Percentiles rank a stretch among this genome's conserved stretches.
Evolutionary conservation across 2,113 vertebrate genomes (phyloP).

Genomic region (Sardina pilchardus): DNA sequence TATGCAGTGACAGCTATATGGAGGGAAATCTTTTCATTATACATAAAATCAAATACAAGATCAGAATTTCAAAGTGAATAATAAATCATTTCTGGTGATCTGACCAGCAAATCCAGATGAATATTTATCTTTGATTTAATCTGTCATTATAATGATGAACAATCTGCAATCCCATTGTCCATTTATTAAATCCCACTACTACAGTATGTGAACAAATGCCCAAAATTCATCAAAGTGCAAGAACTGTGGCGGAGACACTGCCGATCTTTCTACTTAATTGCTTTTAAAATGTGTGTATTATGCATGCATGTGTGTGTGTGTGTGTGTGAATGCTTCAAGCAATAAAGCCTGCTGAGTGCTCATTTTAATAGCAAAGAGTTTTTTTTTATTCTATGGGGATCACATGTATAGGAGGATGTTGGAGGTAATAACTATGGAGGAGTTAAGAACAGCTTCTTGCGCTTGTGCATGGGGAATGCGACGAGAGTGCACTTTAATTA

Average conservation of each 20-base stretch:
- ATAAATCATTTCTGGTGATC: background rate
- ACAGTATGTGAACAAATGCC: background rate
- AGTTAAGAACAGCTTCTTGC: background rate
- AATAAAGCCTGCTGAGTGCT: background rate
- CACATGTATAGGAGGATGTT: background rate
- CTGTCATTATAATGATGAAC: background rate
- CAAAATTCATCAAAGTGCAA: background rate
- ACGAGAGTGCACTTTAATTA: background rate
- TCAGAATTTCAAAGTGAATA: background rate
- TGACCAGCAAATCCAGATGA: background rate
- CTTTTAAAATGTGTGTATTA: background rate
- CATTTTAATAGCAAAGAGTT: background rate
- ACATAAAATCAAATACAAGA: background rate
- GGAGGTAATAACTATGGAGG: background rate
- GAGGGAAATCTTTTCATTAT: background rate
- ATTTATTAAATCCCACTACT: background rate
- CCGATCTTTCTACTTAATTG: background rate
- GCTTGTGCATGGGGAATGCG: background rate
- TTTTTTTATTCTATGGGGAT: background rate
- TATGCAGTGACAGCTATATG: background rate
- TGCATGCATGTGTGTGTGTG: background rate
- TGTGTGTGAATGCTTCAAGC: background rate
- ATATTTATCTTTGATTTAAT: background rate
- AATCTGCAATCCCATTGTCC: background rate
- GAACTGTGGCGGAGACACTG: background rate